phyloP scores from a whole-genome alignment of 2,797 vertebrate species.

The Muraenolepis orangiensis region DNA sequence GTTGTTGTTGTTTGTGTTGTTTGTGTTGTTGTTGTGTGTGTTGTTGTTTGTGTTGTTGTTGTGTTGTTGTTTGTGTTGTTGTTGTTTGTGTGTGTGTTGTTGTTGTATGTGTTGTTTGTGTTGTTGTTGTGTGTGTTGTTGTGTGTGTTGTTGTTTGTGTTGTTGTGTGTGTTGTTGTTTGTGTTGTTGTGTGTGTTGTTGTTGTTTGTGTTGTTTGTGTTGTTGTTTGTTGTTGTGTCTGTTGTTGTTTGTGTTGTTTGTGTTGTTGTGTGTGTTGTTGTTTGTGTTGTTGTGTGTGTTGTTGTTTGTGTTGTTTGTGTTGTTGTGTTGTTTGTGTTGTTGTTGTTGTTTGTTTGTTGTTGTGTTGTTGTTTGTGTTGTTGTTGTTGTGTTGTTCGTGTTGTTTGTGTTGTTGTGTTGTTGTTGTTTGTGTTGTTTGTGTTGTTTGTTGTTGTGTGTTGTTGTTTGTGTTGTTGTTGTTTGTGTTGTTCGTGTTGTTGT shows the following conservation, averaged over 20 bases:
- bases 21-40: no score
- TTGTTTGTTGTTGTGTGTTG: no score
- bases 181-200: background rate
- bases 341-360: background rate
- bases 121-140: no score
- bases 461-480: background rate
- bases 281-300: background rate
- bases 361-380: no score
- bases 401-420: conserved; percentile 1
- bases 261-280: no score
- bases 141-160: background rate
- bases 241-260: conserved; percentile 1
- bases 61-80: background rate
- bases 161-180: no score
- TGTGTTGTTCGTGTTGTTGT: no score
- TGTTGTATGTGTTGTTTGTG: background rate
- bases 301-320: no score
- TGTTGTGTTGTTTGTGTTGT: background rate
- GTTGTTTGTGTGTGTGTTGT: no score
- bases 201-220: background rate
- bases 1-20: background rate
- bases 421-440: background rate
- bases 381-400: background rate
- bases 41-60: background rate
- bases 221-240: background rate